Base-by-base conservation (phyloP, 2,797 vertebrate species). In the Acanthopagrus latus region DNA sequence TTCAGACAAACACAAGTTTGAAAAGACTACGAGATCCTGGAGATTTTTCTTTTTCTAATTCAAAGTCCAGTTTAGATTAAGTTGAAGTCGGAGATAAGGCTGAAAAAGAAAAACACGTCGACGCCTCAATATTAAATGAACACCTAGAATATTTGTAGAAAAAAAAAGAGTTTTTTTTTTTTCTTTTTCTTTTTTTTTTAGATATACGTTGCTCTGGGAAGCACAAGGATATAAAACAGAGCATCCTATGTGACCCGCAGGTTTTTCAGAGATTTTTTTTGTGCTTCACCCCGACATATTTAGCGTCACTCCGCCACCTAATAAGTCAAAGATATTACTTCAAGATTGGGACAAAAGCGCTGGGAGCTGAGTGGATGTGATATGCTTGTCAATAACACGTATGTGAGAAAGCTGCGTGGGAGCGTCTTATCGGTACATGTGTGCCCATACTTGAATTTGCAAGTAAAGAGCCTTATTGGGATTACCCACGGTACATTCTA, bases 401-500 rank as follows among this genome's bases (percentile, higher is more conserved):
- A 88, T 89, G 91, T 91, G 93, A 89, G 88, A 92, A 95, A 94
- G 93, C 92, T 80, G 91, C 91, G 92, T 95, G 94, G 93, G 94
- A 95, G 94, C 93, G 92, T 95, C 91, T 95, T 94, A 93, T 92
- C 81, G 75, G 90, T 92, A 93, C 89, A 93, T 92, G 86, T 92
- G 86, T 90, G 91, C 86, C 79, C 94, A 91, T 87, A 91, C 90
- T 94, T 92, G 84, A 93, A 92, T 95, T 93, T 94, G 93, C 89
- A 91, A 93, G 91, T 90, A 92, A 93, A 93, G 86, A 92, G 92
- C 89, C 92, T 94, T 92, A 91, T 94, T 95, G 93, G 94, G 94
- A 95, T 95, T 95, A 95, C 88, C 84, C 88, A 87, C 75, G 89
- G 92, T 94, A 95, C 94, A 94, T 95, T 96, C 94, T 95, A 81